phyloP scores from a whole-genome alignment of 2,797 vertebrate species.

The Macropus fuliginosus region DNA sequence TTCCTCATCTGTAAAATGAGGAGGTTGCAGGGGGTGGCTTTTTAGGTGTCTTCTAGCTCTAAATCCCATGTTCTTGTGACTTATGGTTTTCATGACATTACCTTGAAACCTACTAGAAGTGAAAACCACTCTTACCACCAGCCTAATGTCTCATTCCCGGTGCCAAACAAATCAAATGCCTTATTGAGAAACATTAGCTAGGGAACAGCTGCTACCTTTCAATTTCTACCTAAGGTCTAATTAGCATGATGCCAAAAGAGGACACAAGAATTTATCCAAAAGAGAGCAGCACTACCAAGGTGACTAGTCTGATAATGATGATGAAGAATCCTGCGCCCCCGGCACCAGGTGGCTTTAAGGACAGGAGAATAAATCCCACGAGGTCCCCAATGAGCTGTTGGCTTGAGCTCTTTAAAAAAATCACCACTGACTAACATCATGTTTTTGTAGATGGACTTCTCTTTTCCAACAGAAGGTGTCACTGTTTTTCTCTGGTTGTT shows the following conservation, averaged over 20 bases:
- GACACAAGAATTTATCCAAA: neutral
- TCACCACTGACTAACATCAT: neutral
- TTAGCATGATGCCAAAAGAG: neutral
- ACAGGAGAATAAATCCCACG: neutral
- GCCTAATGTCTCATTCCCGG: neutral
- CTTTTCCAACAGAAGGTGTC: neutral
- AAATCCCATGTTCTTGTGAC: neutral
- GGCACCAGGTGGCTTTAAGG: neutral
- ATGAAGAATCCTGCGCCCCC: neutral
- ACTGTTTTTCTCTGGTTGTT: neutral
- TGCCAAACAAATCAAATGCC: neutral
- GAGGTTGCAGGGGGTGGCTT: neutral
- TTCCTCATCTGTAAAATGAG: neutral
- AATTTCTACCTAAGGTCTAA: neutral
- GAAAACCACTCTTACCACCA: neutral
- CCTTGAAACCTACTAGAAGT: constrained; percentile 15
- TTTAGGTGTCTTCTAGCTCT: neutral
- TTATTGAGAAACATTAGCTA: neutral
- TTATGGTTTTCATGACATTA: neutral
- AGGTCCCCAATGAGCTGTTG: neutral
- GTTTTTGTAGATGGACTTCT: neutral
- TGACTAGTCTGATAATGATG: neutral
- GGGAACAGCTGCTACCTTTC: neutral
- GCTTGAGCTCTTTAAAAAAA: neutral
- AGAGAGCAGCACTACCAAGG: neutral